phyloP scores from a whole-genome alignment of 2,888 invertebrate species.

The Eupithecia pulchellata region DNA sequence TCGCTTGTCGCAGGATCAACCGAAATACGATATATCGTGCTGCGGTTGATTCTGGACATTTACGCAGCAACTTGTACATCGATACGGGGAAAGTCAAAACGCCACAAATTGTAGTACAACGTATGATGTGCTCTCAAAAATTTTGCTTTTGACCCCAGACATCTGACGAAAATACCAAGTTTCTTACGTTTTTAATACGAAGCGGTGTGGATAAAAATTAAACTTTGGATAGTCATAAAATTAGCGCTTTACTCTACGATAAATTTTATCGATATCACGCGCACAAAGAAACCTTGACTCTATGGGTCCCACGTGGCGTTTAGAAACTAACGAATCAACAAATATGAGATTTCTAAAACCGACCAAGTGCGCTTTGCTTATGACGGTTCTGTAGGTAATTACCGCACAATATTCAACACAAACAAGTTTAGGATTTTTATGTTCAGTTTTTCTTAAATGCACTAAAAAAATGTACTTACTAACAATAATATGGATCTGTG shows the following conservation, averaged over 20 bases:
- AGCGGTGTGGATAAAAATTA: neutral
- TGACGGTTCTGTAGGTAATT: neutral
- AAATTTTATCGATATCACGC: slow-evolving; percentile 13
- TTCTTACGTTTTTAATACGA: neutral
- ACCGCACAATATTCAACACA: neutral
- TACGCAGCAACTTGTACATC: neutral
- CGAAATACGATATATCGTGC: no score
- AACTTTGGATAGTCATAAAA: slow-evolving; percentile 13
- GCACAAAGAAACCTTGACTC: neutral
- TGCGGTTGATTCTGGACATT: neutral
- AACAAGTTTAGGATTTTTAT: neutral
- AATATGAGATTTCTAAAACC: neutral
- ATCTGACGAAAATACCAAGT: neutral
- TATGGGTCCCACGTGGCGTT: slow-evolving; percentile 2
- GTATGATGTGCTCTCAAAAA: neutral
- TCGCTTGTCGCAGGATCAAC: no score
- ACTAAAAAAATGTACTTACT: no score
- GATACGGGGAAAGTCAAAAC: neutral
- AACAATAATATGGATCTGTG: no score
- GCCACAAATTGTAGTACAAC: neutral
- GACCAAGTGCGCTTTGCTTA: neutral
- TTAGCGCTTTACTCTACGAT: neutral
- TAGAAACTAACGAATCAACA: neutral
- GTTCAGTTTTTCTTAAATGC: no score
- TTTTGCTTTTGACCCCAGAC: neutral